Evolutionary conservation across 2,797 vertebrate genomes (phyloP), one percentile per base, ranked within the genome.

Genomic region (Sebastes minor): DNA sequence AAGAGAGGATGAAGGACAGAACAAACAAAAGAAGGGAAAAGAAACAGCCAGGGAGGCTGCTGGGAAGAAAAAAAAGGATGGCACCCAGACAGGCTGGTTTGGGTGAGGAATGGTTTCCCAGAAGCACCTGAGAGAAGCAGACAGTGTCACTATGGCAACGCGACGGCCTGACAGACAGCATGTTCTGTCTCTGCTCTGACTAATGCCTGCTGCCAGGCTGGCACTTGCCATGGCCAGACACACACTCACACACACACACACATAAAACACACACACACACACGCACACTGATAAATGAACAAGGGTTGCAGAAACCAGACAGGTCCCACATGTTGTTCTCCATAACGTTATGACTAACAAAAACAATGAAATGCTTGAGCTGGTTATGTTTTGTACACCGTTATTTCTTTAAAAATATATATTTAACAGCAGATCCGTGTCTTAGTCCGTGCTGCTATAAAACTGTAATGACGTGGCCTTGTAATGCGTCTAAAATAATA

Each of bases 111-210:
- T 90, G 87, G 84, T 93, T 94, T 94, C 91, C 90, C 90, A 92
- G 91, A 93, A 94, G 91, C 93, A 94, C 94, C 91, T 92, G 94
- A 90, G 88, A 92, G 86, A 92, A 93, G 90, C 92, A 94, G 93
- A 95, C 92, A 82, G 83, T 80, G 89, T 94, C 87, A 71, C 92
- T 81, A 93, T 93, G 89, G 92, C 85, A 93, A 94, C 93, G 70
- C 81, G 81, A 76, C 90, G 49, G 91, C 86, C 87, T 92, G 94
- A 94, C 92, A 95, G 94, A 95, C 94, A 94, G 92, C 92, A 92
- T 94, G 94, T 93, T 94, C 94, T 93, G 91, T 91, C 91, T 93
- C 82, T 84, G 81, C 87, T 92, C 90, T 96, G 95, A 95, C 95
- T 95, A 95, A 96, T 91, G 90, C 91, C 89, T 91, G 86, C 90